phyloP scores from a whole-genome alignment of 2,113 vertebrate genomes.

The Nothocercus nigrocapillus region DNA sequence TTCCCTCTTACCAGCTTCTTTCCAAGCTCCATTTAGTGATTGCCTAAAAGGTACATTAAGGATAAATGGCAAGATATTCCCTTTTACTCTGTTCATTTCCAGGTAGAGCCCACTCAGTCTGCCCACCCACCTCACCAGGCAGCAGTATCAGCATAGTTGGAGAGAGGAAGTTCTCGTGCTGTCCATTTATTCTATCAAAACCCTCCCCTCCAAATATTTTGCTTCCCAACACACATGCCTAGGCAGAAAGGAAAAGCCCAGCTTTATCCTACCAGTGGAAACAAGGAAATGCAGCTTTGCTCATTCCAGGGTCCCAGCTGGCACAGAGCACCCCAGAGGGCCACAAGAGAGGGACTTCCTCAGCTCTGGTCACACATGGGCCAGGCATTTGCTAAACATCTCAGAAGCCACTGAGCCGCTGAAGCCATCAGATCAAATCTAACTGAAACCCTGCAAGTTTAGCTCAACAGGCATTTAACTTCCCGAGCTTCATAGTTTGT shows the following conservation, averaged over 20 bases:
- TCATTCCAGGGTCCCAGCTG: not conserved
- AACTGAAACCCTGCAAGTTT: not conserved
- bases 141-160: not conserved
- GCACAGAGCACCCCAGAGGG: not conserved
- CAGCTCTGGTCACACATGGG: fast-evolving
- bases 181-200: not conserved
- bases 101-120: not conserved
- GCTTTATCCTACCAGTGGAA: not conserved
- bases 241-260: not conserved
- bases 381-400: not conserved
- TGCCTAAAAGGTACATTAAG: not conserved
- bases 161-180: not conserved
- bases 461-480: not conserved
- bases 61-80: not conserved
- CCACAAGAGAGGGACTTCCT: not conserved
- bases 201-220: not conserved
- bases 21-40: not conserved
- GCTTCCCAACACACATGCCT: not conserved
- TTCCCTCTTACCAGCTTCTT: not conserved
- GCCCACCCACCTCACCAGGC: not conserved
- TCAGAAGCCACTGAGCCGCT: not conserved
- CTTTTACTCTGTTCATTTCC: not conserved
- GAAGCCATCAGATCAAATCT: not conserved
- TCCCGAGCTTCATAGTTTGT: not conserved
- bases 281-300: not conserved